phyloP scores from a whole-genome alignment of 2,888 invertebrate species.

The Palloptera scutellata region DNA sequence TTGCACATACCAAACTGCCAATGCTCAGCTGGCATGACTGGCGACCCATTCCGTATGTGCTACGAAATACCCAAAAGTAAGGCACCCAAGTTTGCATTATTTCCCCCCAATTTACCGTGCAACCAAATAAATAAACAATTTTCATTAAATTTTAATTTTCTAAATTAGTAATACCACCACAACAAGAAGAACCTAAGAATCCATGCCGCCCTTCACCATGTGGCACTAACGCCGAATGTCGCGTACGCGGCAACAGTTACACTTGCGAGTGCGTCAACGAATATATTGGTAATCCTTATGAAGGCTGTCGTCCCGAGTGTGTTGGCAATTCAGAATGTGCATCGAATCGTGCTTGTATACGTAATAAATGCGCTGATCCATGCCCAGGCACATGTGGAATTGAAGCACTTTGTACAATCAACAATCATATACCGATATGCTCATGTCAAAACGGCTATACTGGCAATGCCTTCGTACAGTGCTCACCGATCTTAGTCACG shows the following conservation, averaged over 20 bases:
- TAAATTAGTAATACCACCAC: constrained; percentile 35
- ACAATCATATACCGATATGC: constrained; percentile 76
- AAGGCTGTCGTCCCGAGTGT: constrained; percentile 84
- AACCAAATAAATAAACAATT: not conserved
- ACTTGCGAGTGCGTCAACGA: constrained; percentile 71
- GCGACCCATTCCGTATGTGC: constrained; percentile 80
- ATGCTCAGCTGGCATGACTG: constrained; percentile 72
- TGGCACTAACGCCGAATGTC: constrained; percentile 75
- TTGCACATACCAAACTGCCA: constrained; percentile 80
- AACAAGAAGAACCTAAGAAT: constrained; percentile 63
- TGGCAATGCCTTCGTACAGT: constrained; percentile 72
- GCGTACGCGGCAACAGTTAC: constrained; percentile 66
- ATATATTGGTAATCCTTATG: constrained; percentile 79
- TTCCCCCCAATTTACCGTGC: not conserved
- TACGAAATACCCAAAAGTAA: constrained; percentile 54
- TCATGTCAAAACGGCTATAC: constrained; percentile 71
- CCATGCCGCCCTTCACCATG: constrained; percentile 78
- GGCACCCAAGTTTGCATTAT: constrained; percentile 28
- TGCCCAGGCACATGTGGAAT: constrained; percentile 83
- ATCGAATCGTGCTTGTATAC: constrained; percentile 81
- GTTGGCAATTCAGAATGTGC: constrained; percentile 87
- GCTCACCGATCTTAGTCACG: constrained; percentile 56
- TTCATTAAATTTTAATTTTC: not conserved
- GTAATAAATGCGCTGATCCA: constrained; percentile 83
- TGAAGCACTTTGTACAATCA: constrained; percentile 79